These are phyloP conservation scores for Mus caroli DNA, from an alignment of 2,797 vertebrate genomes.

Conservation along the genomic window DNA sequence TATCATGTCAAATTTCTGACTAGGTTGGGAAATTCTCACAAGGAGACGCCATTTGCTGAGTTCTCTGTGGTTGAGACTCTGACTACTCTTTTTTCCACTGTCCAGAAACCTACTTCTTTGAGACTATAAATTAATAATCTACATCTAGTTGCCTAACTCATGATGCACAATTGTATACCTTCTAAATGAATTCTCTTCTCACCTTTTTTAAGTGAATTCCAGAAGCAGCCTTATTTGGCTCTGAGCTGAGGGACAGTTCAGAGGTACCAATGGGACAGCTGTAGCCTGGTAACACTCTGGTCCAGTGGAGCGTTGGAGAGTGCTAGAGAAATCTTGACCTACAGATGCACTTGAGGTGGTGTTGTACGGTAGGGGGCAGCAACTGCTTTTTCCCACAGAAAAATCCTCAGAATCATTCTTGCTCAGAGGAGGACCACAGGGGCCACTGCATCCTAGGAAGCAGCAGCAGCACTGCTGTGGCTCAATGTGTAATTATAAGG, in stretches of 20 bases:
- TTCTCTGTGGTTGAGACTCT: neutral
- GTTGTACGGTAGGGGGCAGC: neutral
- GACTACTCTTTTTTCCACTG: neutral
- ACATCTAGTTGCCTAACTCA: neutral
- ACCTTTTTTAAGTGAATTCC: neutral
- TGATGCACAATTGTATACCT: neutral
- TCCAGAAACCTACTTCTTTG: constrained; percentile 1
- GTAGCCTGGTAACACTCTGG: neutral
- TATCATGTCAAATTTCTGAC: neutral
- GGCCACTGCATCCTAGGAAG: too few species aligned
- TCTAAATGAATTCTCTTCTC: constrained; percentile 4
- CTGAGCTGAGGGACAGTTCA: neutral
- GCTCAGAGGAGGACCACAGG: neutral
- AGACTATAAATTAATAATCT: constrained; percentile 1
- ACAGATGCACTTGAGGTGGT: too few species aligned
- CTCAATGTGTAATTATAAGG: neutral
- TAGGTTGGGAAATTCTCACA: neutral
- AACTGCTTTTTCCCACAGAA: neutral
- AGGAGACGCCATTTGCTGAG: neutral
- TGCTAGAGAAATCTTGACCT: neutral
- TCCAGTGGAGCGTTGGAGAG: too few species aligned
- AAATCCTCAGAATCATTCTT: neutral
- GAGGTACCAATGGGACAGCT: neutral
- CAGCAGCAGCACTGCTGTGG: neutral
- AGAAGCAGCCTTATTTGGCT: neutral